Evolutionary conservation across 1,140 invertebrate genomes (phyloP), one percentile per base, ranked within the genome.

Genomic region (Zaprionus lachaisei): DNA sequence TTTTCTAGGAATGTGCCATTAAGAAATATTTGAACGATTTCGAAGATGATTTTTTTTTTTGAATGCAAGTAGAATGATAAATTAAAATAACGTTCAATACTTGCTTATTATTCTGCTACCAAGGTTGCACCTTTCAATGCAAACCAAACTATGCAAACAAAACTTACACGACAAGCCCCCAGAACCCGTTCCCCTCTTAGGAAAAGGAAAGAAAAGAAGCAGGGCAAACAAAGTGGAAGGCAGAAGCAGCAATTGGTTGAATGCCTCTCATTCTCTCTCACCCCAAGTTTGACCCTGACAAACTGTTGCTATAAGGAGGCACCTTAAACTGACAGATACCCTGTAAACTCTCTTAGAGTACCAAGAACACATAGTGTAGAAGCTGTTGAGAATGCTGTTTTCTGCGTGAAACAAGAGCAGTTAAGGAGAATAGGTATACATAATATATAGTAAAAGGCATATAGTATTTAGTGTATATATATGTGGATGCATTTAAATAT

Each of bases 81-180:
- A 60, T 28, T 31, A 5, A 54, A 60, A 51, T 49, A n/a, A 14
- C n/a, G 6, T 44, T 31, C 31, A 54, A 54, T 31, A 51, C 28
- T n/a, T 24, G 12, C 28, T 60, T 60, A n/a, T 44, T 44, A 63
- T 64, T 72, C 31, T 31, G 6, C 20, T 58, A 5, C 28, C 56
- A 77, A 77, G 66, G 73, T 60, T 51, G 58, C n/a, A 38, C 1
- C 34, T 47, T 37, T 44, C 34, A 66, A 37, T 22, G 49, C 26
- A 71, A 72, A 55, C 7, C 22, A 75, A 58, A 49, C 64, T 14
- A 54, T 64, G 37, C 44, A 67, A 66, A 70, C 58, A 67, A 38
- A 61, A 38, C 41, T 31, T 44, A 58, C 61, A 63, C 60, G 22
- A 55, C 47, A 62, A 68, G 11, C 37, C 0, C 9, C 37, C 0